These are phyloP conservation scores for Epizoanthus fatuus DNA, from an alignment of 92 coral and sea anemone species.

Conservation along the genomic window DNA sequence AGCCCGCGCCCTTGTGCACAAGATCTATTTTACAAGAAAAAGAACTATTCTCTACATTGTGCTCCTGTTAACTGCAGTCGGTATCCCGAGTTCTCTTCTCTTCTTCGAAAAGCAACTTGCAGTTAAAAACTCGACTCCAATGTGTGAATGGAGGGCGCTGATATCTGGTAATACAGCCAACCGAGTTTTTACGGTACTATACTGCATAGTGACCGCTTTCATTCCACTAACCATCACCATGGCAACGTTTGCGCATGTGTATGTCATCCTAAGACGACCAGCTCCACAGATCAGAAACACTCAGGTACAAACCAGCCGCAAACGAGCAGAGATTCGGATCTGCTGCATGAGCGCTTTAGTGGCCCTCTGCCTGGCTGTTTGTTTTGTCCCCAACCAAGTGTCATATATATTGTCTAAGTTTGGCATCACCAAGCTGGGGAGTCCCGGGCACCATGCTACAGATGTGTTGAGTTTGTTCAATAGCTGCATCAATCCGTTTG, in stretches of 20 bases:
- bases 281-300: conserved; percentile 12
- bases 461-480: conserved; percentile 27
- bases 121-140: neutral
- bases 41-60: conserved; percentile 22
- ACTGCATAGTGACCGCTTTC: conserved; percentile 22
- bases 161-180: conserved; percentile 10
- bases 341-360: conserved; percentile 26
- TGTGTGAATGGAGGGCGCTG: conserved; percentile 16
- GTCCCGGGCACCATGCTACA: conserved; percentile 38
- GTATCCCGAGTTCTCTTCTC: conserved; percentile 20
- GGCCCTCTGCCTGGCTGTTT: conserved; percentile 9
- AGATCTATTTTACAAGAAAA: conserved; percentile 7
- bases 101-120: conserved; percentile 35
- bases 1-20: conserved; percentile 34
- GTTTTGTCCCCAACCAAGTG: conserved; percentile 39
- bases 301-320: conserved; percentile 26
- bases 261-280: conserved; percentile 5
- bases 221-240: conserved; percentile 28
- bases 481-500: conserved; percentile 39
- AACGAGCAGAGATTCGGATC: conserved; percentile 31
- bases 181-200: conserved; percentile 27
- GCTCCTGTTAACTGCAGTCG: neutral
- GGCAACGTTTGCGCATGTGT: conserved; percentile 7
- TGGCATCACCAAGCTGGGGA: conserved; percentile 27
- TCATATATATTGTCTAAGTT: conserved; percentile 39